phyloP scores from a whole-genome alignment of 2,113 vertebrate genomes.

The Paraplagusia blochii region DNA sequence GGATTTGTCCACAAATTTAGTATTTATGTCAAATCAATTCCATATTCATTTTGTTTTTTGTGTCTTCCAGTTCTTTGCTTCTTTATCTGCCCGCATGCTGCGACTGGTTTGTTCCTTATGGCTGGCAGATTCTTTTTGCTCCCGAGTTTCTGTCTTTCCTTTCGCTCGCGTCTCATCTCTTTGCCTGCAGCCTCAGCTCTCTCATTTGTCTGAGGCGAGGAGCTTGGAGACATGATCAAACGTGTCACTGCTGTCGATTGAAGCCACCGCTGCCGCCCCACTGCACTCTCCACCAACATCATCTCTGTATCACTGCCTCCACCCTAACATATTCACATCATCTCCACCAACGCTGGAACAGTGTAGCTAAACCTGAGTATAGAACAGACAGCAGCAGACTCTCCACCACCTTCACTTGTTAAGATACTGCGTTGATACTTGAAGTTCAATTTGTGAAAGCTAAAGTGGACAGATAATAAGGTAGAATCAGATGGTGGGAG shows the following conservation, averaged over 20 bases:
- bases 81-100: neutral
- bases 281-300: constrained; percentile 27
- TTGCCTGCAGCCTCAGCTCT: constrained; percentile 31
- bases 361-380: constrained; percentile 24
- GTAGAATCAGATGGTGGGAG: constrained; percentile 13
- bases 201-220: constrained; percentile 47
- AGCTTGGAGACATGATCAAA: constrained; percentile 70
- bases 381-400: constrained; percentile 52
- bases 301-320: constrained; percentile 31
- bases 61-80: neutral
- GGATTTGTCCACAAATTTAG: too few relatives aligned
- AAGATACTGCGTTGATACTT: too few relatives aligned
- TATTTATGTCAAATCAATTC: too few relatives aligned
- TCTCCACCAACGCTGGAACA: neutral
- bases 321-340: constrained; percentile 19
- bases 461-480: neutral
- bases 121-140: constrained; percentile 14
- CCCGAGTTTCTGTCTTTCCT: constrained; percentile 6
- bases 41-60: too few relatives aligned
- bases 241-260: constrained; percentile 47
- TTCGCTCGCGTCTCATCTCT: constrained; percentile 10
- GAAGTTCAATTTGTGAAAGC: too few relatives aligned
- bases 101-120: constrained; percentile 10
- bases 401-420: constrained; percentile 45
- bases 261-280: constrained; percentile 25